Conservation (phyloP, 1,140 invertebrate genomes). For the Copidosoma floridanum region DNA sequence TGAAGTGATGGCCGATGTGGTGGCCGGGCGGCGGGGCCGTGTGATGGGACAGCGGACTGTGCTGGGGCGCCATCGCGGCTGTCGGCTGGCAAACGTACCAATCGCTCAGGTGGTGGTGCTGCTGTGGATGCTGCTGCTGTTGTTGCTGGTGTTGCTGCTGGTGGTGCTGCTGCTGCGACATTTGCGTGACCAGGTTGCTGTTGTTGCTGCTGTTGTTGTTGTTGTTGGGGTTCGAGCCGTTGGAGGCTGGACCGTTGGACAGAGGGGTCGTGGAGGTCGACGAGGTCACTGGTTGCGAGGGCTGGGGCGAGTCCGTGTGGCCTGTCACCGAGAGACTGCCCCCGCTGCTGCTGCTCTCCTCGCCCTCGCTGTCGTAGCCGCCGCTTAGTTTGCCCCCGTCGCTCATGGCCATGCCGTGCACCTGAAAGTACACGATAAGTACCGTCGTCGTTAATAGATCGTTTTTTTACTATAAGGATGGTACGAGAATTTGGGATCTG, state of each 20-base stretch:
- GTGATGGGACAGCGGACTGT: constrained; percentile 55
- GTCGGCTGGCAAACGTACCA: constrained; percentile 65
- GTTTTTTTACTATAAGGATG: no score
- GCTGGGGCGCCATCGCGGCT: constrained; percentile 46
- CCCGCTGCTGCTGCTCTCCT: constrained; percentile 54
- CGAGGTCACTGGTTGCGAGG: constrained; percentile 49
- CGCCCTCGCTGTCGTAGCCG: constrained; percentile 54
- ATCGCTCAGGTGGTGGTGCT: constrained; percentile 48
- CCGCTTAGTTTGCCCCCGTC: constrained; percentile 50
- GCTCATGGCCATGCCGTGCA: constrained; percentile 50
- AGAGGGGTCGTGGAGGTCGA: constrained; percentile 41
- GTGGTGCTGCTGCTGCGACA: neutral
- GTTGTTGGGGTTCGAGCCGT: constrained; percentile 27
- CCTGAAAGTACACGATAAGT: constrained; percentile 37
- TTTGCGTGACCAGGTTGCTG: constrained; percentile 17
- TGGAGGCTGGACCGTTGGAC: constrained; percentile 29
- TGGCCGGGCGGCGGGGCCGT: constrained; percentile 59
- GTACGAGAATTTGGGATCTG: no score
- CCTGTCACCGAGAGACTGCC: constrained; percentile 53
- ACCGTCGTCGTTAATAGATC: neutral
- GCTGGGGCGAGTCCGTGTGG: constrained; percentile 50
- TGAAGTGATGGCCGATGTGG: constrained; percentile 53
- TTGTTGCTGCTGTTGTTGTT: constrained; percentile 21
- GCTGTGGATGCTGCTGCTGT: constrained; percentile 32
- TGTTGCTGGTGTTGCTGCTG: constrained; percentile 26